Evolutionary conservation across 2,113 vertebrate genomes (phyloP), one percentile per base, ranked within the genome.

Genomic region (Forbesichthys papilliferus): DNA sequence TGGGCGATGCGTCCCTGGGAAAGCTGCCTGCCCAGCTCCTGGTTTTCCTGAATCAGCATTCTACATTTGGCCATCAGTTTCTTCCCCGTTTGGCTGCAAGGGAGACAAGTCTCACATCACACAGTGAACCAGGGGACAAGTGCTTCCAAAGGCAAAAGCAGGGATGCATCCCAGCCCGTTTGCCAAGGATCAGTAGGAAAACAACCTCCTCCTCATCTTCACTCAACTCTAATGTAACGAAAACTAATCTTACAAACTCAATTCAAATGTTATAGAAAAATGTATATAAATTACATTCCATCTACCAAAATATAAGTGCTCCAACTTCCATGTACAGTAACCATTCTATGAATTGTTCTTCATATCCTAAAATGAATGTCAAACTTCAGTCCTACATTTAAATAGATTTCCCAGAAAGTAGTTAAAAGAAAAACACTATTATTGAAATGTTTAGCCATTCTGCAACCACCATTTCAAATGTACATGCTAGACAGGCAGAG

Each of bases 31-130:
- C 98, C 98, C 91, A 99, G 86, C 90, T 99, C 98, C 93, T 99
- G 98, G 91, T 99, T 99, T 92, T 99, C 98, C 93, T 99, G 98
- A 94, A 99, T 98, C 94, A 99, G 95, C 98, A 99, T 99, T 90
- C 98, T 96, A 93, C 97, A 99, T 93, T 99, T 99, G 93, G 97
- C 96, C 98, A 99, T 99, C 96, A 99, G 95, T 91, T 99, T 99
- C 96, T 99, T 99, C 87, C 98, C 98, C 85, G 98, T 99, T 94
- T 99, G 98, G 94, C 98, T 99, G 97, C 83, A 98, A 99, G 95
- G 95, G 96, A 98, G 95, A 98, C 88, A 94, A 96, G 94, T 93
- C 95, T 95, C 92, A 94, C 94, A 96, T 98, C 96, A 99, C 94
- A 95, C 87, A 92, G 90, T 85, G 95, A 94, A 96, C 84, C 84